Percentiles rank a stretch among this genome's conserved stretches.
phyloP scores from a whole-genome alignment of 2,113 vertebrate genomes.

The Semicossyphus pulcher region DNA sequence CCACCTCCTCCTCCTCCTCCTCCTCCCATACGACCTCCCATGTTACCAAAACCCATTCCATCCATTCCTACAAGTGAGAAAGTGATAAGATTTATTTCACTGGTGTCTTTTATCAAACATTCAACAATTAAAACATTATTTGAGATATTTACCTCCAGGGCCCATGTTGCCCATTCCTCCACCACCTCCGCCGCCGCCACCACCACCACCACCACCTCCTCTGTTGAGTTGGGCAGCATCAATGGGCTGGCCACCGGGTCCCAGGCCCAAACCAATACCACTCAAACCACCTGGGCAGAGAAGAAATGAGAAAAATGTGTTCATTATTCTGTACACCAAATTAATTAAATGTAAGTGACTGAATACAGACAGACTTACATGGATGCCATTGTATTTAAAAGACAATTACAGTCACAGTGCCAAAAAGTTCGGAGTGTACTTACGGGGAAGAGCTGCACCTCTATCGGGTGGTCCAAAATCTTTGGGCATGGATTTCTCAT shows the following conservation, averaged over 20 bases:
- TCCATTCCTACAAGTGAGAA: conserved; percentile 89
- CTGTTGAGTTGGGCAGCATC: conserved; percentile 94
- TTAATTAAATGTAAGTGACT: no score
- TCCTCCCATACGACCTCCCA: conserved; percentile 94
- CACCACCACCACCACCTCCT: conserved; percentile 76
- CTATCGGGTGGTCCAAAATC: conserved; percentile 94
- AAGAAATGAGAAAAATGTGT: no score
- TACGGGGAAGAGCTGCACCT: conserved; percentile 92
- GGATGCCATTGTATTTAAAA: no score
- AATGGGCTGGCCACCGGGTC: conserved; percentile 96
- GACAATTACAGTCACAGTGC: background rate
- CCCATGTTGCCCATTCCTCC: conserved; percentile 91
- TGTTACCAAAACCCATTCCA: conserved; percentile 93
- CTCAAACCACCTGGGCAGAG: conserved; percentile 91
- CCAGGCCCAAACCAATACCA: conserved; percentile 95
- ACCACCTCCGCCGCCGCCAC: conserved; percentile 52
- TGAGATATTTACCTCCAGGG: conserved; percentile 87
- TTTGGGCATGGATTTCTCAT: conserved; percentile 95
- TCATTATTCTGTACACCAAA: no score
- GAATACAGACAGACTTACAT: no score
- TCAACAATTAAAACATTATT: background rate
- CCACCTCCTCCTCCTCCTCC: conserved; percentile 53
- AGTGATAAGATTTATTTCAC: background rate
- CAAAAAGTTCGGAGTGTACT: conserved; percentile 58
- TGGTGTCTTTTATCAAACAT: fast-evolving